phyloP scores from a whole-genome alignment of 92 coral and sea anemone species.

The Heteractis magnifica region DNA sequence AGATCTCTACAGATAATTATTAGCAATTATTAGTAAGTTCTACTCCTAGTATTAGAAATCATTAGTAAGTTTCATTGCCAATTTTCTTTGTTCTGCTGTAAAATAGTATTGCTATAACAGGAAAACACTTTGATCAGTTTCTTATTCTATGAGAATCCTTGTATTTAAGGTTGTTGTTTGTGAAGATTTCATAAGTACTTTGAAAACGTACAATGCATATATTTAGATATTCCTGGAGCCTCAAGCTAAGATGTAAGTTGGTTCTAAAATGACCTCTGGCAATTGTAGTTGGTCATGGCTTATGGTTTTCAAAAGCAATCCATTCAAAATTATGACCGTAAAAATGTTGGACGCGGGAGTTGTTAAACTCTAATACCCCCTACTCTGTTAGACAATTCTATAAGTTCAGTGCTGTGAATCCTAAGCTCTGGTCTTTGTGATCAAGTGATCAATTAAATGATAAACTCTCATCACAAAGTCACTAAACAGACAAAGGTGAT shows the following conservation, averaged over 20 bases:
- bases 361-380: neutral
- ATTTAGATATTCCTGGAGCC: neutral
- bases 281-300: neutral
- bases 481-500: conserved; percentile 14
- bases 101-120: no score
- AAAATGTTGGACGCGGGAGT: neutral
- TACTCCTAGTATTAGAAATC: no score
- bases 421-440: conserved; percentile 6
- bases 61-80: no score
- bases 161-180: no score
- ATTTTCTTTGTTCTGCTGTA: no score
- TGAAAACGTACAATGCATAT: no score
- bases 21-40: neutral
- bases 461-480: conserved; percentile 36
- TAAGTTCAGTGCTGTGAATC: neutral
- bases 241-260: neutral
- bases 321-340: neutral
- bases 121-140: no score
- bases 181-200: no score
- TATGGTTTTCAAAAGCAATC: neutral
- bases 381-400: conserved; percentile 11
- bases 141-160: no score
- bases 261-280: neutral
- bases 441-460: conserved; percentile 32
- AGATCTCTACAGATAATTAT: neutral